Conservation (phyloP, 2,888 invertebrate genomes). For the Xanthia icteritia region DNA sequence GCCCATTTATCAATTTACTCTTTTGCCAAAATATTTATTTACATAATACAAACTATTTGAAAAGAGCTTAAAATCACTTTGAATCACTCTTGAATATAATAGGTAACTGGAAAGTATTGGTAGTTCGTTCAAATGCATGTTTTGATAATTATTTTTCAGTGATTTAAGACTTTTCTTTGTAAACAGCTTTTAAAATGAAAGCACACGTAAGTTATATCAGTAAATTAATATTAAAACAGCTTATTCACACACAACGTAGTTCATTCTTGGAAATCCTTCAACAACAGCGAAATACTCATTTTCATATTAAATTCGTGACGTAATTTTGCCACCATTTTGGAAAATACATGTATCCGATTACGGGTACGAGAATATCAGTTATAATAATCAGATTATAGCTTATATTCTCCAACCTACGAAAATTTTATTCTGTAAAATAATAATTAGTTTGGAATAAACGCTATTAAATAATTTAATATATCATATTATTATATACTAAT, state of each 20-base stretch:
- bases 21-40: background rate
- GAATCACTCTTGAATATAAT: background rate
- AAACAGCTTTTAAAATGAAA: background rate
- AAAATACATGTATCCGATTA: background rate
- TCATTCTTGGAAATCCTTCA: background rate
- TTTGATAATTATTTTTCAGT: background rate
- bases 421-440: background rate
- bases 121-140: background rate
- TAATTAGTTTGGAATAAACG: background rate
- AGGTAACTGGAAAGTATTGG: background rate
- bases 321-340: background rate
- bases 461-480: background rate
- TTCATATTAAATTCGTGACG: background rate
- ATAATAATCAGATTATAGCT: too few relatives aligned
- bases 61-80: background rate
- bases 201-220: background rate
- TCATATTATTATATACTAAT: too few relatives aligned
- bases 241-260: background rate
- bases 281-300: background rate
- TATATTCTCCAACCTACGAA: background rate
- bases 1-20: background rate
- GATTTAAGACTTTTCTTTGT: background rate
- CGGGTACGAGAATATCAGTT: background rate
- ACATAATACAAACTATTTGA: background rate
- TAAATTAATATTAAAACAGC: background rate